Evolutionary conservation across 2,888 invertebrate genomes (phyloP), one percentile per base, ranked within the genome.

Genomic region (Lordiphosa andalusiaca): DNA sequence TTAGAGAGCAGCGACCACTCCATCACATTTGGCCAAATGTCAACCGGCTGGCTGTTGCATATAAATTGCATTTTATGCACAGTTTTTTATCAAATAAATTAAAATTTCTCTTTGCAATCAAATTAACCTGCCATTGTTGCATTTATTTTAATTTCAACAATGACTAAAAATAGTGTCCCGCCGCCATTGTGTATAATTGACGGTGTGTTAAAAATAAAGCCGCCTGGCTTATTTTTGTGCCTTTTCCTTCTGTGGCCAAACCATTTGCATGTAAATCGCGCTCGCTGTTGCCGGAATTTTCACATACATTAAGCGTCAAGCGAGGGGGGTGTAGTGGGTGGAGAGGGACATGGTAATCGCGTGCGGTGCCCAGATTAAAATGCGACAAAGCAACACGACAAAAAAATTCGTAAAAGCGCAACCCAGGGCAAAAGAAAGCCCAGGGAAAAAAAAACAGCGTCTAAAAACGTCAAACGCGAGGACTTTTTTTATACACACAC

Each of bases 41-140:
- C 51, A 52, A 49, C 33, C 33, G 33, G 16, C 16, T 59, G 59
- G 71, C 19, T 19, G 82, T 78, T 71, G 77, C 77, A 78, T 78
- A 82, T 78, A 75, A 82, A 78, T 78, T 78, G 76, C 73, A 75
- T 69, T 67, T 73, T 59, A 49, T 53, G 30, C 7, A 10, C 10
- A 10, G 9, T 30, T 30, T 58, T 46, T 50, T 39, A 48, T 63
- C 53, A 38, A 71, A 41, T 42, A 35, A 39, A 37, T 35, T 54
- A 21, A 40, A 36, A 36, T 30, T 33, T 30, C 30, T 9, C 3
- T 30, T 57, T 53, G 70, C 66, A 75, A 75, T 76, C 67, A 70
- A 80, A 83, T 83, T 83, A 83, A 80, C 70, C 73, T 69, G 73
- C 75, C 73, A 73, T 82, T 77, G 73, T 76, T 75, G 73, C 71